phyloP scores from a whole-genome alignment of 2,797 vertebrate genomes.

The Oreonectes daqikongensis region DNA sequence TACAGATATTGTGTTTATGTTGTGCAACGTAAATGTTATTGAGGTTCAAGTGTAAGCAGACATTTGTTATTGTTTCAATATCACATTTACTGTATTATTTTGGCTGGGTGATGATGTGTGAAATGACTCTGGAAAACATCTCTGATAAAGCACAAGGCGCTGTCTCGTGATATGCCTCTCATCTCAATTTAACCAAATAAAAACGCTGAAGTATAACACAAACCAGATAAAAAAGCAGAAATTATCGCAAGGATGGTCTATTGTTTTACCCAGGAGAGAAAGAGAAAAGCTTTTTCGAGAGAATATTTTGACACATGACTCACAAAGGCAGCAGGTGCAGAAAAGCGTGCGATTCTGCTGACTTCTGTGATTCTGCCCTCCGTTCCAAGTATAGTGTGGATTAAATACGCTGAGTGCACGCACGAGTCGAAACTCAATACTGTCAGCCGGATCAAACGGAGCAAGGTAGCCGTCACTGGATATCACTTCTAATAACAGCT shows the following conservation, averaged over 20 bases:
- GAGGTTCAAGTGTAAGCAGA: conserved; percentile 23
- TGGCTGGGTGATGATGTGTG: conserved; percentile 68
- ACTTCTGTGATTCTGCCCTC: conserved; percentile 41
- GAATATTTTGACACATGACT: conserved; percentile 23
- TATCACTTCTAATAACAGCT: conserved; percentile 55
- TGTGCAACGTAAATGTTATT: conserved; percentile 25
- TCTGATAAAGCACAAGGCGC: conserved; percentile 39
- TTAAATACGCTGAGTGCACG: conserved; percentile 50
- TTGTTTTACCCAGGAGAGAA: conserved; percentile 6
- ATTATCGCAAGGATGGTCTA: conserved; percentile 4
- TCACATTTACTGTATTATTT: conserved; percentile 64
- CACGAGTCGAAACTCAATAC: conserved; percentile 54
- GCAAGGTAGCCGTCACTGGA: conserved; percentile 44
- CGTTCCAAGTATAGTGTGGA: conserved; percentile 43
- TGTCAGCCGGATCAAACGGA: conserved; percentile 41
- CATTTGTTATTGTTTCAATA: conserved; percentile 63
- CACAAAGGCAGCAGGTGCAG: conserved; percentile 9
- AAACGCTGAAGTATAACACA: conserved; percentile 36
- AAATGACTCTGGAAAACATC: conserved; percentile 65
- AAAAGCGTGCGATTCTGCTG: conserved; percentile 42
- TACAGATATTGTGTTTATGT: neutral
- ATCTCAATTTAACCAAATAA: conserved; percentile 45
- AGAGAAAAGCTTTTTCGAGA: conserved; percentile 30
- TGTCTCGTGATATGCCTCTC: conserved; percentile 35
- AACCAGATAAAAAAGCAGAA: conserved; percentile 18